phyloP scores from a whole-genome alignment of 2,888 invertebrate species.

The Xestia ashworthii region DNA sequence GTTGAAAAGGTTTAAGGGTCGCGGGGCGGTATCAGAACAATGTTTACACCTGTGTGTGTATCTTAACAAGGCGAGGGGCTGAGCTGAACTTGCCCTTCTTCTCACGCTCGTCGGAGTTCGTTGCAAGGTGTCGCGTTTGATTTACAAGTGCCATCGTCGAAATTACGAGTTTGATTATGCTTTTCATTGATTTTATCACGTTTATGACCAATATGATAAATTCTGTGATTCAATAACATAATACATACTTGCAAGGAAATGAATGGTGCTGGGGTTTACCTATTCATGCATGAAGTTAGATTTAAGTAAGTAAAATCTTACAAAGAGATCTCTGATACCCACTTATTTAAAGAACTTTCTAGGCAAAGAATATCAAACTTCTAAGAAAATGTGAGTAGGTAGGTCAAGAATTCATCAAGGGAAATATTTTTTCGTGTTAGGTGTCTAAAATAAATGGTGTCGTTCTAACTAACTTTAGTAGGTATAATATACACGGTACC shows the following conservation, averaged over 20 bases:
- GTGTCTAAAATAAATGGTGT: background rate
- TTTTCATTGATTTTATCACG: conserved; percentile 12
- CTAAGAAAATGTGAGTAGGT: conserved; percentile 1
- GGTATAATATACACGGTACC: background rate
- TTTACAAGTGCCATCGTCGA: conserved; percentile 65
- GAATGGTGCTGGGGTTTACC: background rate
- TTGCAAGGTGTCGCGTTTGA: conserved; percentile 57
- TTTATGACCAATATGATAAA: background rate
- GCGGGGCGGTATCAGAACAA: conserved; percentile 71
- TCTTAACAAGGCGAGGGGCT: conserved; percentile 77
- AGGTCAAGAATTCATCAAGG: no score
- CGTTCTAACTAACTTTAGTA: background rate
- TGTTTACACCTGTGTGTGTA: conserved; percentile 77
- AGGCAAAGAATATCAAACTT: background rate
- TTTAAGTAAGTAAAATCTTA: background rate
- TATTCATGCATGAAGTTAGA: background rate
- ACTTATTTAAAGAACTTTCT: background rate
- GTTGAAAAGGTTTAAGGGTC: conserved; percentile 66
- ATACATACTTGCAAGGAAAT: background rate
- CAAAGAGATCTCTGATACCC: background rate
- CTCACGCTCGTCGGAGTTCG: conserved; percentile 72
- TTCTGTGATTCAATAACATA: background rate
- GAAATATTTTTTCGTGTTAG: background rate
- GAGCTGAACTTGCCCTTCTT: conserved; percentile 77
- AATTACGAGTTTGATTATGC: conserved; percentile 23